Evolutionary conservation across 2,888 invertebrate species (phyloP).

Genomic region (Rhaphigaster nebulosa): DNA sequence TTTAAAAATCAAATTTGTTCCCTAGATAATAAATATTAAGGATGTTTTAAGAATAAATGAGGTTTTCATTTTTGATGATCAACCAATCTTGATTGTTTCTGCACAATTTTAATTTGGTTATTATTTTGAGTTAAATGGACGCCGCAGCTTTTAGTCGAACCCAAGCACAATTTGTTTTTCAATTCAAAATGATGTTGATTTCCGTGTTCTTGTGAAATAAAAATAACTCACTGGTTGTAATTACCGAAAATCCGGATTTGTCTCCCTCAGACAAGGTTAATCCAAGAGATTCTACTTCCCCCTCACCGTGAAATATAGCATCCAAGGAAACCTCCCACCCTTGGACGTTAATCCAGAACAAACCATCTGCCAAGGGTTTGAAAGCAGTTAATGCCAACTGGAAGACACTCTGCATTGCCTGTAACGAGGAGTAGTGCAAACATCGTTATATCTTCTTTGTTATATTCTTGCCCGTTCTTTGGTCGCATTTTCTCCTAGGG

Average conservation of each 20-base stretch:
- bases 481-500: neutral
- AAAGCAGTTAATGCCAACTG: neutral
- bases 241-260: neutral
- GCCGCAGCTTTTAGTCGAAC: no score
- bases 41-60: no score
- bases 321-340: neutral
- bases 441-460: slow-evolving; percentile 23
- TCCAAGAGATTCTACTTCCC: neutral
- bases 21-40: no score
- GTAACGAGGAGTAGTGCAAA: neutral
- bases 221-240: neutral
- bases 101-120: no score
- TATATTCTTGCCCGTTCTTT: neutral
- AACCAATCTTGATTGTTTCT: no score
- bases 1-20: no score
- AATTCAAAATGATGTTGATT: no score
- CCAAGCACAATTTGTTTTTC: no score
- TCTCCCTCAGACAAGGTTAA: neutral
- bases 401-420: neutral
- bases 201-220: no score
- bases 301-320: neutral
- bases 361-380: neutral
- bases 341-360: neutral
- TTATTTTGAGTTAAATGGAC: no score
- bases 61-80: no score